These are phyloP conservation scores for Heterodera carotae DNA, from an alignment of 1,140 invertebrate genomes.

Conservation along the genomic window DNA sequence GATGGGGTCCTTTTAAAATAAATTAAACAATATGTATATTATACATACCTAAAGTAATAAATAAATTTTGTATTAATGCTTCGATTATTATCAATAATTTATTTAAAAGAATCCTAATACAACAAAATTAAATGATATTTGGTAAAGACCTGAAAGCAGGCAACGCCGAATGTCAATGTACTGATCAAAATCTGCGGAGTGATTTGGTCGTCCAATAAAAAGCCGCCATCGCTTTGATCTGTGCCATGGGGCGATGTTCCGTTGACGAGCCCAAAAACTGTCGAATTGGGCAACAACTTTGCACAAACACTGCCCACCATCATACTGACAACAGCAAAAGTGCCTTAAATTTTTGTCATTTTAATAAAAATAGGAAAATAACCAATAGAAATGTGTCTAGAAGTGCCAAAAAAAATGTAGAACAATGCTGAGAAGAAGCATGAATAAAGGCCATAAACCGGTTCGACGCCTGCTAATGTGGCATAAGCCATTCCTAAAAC, in stretches of 20 bases:
- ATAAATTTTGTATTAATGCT: constrained; percentile 21
- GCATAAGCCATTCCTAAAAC: constrained; percentile 67
- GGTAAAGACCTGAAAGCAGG: constrained; percentile 51
- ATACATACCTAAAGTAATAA: constrained; percentile 17
- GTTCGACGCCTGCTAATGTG: constrained; percentile 65
- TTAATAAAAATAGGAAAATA: not conserved
- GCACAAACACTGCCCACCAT: constrained; percentile 57
- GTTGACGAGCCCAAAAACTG: not conserved
- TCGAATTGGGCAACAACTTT: constrained; percentile 31
- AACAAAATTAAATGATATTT: not conserved
- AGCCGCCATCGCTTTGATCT: not conserved
- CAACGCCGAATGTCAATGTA: constrained; percentile 58
- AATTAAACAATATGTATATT: too few relatives aligned
- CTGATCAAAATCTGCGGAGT: constrained; percentile 59
- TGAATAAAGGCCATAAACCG: constrained; percentile 68
- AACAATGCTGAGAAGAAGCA: constrained; percentile 68
- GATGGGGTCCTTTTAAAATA: not conserved
- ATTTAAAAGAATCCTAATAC: too few relatives aligned
- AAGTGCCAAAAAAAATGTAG: constrained; percentile 69
- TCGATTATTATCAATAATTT: not conserved
- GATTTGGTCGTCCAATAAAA: constrained; percentile 44
- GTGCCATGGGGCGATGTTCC: not conserved
- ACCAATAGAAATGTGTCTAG: constrained; percentile 68
- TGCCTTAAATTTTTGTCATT: constrained; percentile 42
- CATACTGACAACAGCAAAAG: constrained; percentile 63